Base-by-base conservation (phyloP, 23 tunicate genomes). In the Trididemnum nubilum region DNA sequence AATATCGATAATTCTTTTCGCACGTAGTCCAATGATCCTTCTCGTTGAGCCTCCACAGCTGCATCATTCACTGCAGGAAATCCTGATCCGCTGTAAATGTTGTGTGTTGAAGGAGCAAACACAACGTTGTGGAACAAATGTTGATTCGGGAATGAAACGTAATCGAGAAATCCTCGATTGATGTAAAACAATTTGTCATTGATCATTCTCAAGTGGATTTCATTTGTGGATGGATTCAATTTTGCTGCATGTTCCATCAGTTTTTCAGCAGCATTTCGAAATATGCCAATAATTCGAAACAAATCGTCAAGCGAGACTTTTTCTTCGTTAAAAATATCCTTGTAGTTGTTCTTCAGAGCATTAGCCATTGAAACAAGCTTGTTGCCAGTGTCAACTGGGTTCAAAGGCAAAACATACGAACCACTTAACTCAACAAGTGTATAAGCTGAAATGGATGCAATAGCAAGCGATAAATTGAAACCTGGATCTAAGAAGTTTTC, bases 161-260 rank as follows among this genome's bases (percentile, higher is more conserved):
- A 93, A 66, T 93, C 98, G 1, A 93, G 66, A 78, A 93, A 87
- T n/a, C 89, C 93, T 7, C 93, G 86, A 50, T 93, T 81, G 0
- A 93, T 39, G 34, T 35, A 32, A 70, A 76, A 78, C 59, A 85
- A 39, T 29, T 80, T 81, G 64, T 93, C 93, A 73, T 93, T 93
- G n/a, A 93, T 50, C 59, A 49, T 64, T 50, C 98, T 71, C 9
- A 93, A 44, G 2, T 82, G 29, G 33, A 61, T 2, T 3, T 58
- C 71, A 44, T 82, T 84, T 37, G 91, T 72, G 2, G 85, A 51
- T 33, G 59, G 0, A 34, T 78, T 85, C 35, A 72, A 34, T 23
- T 2, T 23, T 32, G 22, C 3, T 49, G 58, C 83, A 50, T 74
- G 83, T 19, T 21, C 24, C 30, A 69, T n/a, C 33, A 88, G 24